Evolutionary conservation across 2,113 vertebrate genomes (phyloP).

Genomic region (Sinocyclocheilus anshuiensis): DNA sequence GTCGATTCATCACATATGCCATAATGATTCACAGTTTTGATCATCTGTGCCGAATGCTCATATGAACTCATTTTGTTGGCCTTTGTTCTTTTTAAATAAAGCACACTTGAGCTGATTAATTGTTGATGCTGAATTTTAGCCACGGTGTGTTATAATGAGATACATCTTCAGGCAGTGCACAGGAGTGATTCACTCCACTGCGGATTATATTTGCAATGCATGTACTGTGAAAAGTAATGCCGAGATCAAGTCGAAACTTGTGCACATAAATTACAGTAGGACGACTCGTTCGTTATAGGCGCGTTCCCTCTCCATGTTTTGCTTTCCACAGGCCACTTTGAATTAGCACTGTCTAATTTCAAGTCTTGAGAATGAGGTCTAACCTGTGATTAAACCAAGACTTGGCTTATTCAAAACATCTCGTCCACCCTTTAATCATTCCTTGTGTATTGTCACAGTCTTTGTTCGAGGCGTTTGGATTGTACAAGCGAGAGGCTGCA

Average conservation of each 20-base stretch:
- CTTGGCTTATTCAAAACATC: conserved; percentile 50
- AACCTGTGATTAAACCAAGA: conserved; percentile 52
- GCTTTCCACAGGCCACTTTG: conserved; percentile 10
- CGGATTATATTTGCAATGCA: conserved; percentile 63
- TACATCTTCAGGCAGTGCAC: conserved; percentile 52
- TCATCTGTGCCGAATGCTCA: background rate
- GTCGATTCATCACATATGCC: background rate
- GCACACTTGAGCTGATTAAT: background rate
- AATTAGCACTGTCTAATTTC: conserved; percentile 43
- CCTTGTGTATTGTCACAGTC: background rate
- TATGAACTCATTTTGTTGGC: background rate
- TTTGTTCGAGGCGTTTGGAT: conserved; percentile 11
- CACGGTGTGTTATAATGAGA: conserved; percentile 24
- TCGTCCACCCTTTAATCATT: conserved; percentile 35
- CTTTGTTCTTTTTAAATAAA: conserved; percentile 26
- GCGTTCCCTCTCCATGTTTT: conserved; percentile 14
- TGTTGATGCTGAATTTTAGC: conserved; percentile 4
- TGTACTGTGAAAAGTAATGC: conserved; percentile 48
- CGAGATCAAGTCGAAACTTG: conserved; percentile 39
- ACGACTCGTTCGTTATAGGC: conserved; percentile 42
- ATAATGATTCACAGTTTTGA: background rate
- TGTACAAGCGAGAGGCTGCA: conserved; percentile 7
- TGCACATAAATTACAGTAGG: conserved; percentile 42
- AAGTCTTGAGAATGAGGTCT: conserved; percentile 36
- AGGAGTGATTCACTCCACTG: conserved; percentile 60